Percentiles rank a stretch among this genome's conserved stretches.
Evolutionary conservation across 2,797 vertebrate genomes (phyloP).

Genomic region (Pelochelys cantorii): DNA sequence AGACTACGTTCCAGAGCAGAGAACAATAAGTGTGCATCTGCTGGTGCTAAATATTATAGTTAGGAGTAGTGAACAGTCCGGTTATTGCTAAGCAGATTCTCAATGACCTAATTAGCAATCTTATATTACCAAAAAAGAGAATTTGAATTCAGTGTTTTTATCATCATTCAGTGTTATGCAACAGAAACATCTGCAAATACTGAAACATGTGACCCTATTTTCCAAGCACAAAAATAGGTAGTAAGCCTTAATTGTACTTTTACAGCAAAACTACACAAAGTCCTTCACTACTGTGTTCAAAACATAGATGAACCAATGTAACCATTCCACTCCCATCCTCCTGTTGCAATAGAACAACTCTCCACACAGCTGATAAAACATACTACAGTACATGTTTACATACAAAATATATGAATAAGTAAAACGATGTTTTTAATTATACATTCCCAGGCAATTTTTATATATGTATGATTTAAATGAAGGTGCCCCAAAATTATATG

Average conservation of each 20-base stretch:
- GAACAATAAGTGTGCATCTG: not conserved
- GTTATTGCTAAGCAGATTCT: fast-evolving
- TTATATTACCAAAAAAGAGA: not conserved
- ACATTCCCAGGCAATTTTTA: not conserved
- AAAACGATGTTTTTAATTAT: not conserved
- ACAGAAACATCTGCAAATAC: not conserved
- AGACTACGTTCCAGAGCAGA: not conserved
- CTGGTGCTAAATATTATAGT: fast-evolving
- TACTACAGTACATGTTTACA: not conserved
- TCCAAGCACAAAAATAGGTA: not conserved
- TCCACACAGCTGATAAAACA: not conserved
- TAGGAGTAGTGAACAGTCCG: not conserved
- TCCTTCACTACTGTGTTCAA: not conserved
- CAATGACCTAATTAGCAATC: not conserved
- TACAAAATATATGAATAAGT: not conserved
- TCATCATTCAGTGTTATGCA: not conserved
- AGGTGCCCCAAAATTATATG: not conserved
- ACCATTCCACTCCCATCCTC: not conserved
- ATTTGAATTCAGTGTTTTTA: not conserved
- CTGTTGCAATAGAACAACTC: fast-evolving
- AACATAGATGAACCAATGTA: not conserved
- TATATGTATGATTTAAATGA: fast-evolving
- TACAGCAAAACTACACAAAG: not conserved
- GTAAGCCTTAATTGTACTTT: not conserved
- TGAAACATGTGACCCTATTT: not conserved